phyloP scores from a whole-genome alignment of 2,797 vertebrate genomes.

The Ambastaia sidthimunki region DNA sequence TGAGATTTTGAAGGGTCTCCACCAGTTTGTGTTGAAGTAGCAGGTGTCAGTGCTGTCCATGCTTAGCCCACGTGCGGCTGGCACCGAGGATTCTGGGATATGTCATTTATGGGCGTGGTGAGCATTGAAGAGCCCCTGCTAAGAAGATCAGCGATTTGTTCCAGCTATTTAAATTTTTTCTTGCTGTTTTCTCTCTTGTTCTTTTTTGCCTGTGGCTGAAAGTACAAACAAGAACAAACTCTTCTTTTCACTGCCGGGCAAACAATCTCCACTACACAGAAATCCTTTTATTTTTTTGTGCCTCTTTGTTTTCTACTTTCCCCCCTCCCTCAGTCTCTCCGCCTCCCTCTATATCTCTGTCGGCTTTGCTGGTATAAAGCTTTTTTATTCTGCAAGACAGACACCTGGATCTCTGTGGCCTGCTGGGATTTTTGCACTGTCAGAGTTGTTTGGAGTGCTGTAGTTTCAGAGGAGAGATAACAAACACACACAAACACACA shows the following conservation, averaged over 20 bases:
- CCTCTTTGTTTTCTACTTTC: neutral
- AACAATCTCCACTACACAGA: neutral
- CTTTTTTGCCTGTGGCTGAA: neutral
- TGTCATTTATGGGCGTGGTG: neutral
- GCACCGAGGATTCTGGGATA: conserved; percentile 3
- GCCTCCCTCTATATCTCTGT: neutral
- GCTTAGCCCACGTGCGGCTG: conserved; percentile 11
- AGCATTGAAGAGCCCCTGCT: neutral
- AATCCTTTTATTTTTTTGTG: neutral
- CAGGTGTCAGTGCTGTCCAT: neutral
- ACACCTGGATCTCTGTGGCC: conserved; percentile 3
- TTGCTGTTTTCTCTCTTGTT: neutral
- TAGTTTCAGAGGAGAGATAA: conserved; percentile 1
- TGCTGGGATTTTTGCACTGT: conserved; percentile 7
- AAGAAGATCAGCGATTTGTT: conserved; percentile 10
- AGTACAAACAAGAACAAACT: conserved; percentile 10
- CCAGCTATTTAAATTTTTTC: neutral
- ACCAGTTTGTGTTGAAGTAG: neutral
- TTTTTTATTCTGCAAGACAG: conserved; percentile 13
- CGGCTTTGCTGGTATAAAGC: conserved; percentile 17
- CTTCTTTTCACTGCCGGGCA: neutral
- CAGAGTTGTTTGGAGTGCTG: neutral
- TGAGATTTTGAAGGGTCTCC: conserved; percentile 42
- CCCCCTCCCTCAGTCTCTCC: neutral
- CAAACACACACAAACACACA: conserved; percentile 8